Conservation (phyloP, 2,888 invertebrate species). For the Drosophila rellima region DNA sequence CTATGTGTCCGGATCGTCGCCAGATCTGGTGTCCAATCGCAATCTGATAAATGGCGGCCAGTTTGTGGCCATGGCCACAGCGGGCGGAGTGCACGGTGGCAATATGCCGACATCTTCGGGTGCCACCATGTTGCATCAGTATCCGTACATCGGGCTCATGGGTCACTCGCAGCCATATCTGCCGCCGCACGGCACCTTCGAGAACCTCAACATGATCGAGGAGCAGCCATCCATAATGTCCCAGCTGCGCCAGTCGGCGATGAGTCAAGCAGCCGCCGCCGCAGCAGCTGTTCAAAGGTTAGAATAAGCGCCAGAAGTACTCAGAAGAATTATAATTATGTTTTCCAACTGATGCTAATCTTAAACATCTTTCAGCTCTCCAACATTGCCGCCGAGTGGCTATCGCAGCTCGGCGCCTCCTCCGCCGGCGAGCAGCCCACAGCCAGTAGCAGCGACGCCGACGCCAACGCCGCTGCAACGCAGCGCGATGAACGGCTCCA, state of each 20-base stretch:
- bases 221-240: constrained; percentile 85
- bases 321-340: background rate
- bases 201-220: constrained; percentile 89
- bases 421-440: constrained; percentile 83
- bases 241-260: constrained; percentile 80
- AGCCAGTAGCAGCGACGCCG: constrained; percentile 79
- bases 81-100: constrained; percentile 78
- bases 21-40: constrained; percentile 91
- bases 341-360: background rate
- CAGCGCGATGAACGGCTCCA: constrained; percentile 86
- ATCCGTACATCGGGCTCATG: constrained; percentile 83
- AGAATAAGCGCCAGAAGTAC: background rate
- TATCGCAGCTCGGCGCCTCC: constrained; percentile 86
- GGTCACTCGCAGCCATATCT: constrained; percentile 85
- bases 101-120: constrained; percentile 80
- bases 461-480: constrained; percentile 82
- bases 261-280: constrained; percentile 75
- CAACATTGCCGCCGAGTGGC: constrained; percentile 86
- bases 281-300: constrained; percentile 72
- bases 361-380: constrained; percentile 52
- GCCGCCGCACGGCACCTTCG: constrained; percentile 90
- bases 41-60: constrained; percentile 87
- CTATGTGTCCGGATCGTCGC: constrained; percentile 91
- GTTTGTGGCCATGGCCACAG: constrained; percentile 45
- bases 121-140: constrained; percentile 79